Base-by-base conservation (phyloP, 2,888 invertebrate species). In the Ormyrus labotus region DNA sequence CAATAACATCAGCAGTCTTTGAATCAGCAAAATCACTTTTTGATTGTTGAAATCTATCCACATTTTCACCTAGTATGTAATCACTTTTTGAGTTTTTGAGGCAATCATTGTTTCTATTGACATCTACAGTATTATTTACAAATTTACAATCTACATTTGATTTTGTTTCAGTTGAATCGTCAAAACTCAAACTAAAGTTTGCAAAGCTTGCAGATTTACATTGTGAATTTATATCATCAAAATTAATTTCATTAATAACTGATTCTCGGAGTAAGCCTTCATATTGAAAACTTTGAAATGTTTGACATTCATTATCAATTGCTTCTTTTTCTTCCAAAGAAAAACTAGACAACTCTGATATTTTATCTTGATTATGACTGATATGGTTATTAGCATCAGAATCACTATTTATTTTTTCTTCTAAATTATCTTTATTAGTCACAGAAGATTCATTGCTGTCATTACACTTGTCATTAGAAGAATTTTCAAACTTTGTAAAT, bases 151-250 rank as follows among this genome's bases (percentile, higher is more conserved):
- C 82, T 82, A 83, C 5, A 80, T 83, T 83, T 78, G 81, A 81
- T 81, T 83, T 78, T 48, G 83, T 79, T 53, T 80, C 70, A 19
- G 60, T 68, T 6, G 63, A 55, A 67, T 79, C 78, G 45, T 76
- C 70, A 74, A 76, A 76, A 63, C 84, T 83, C 11, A 85, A 84
- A 65, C 83, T 83, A 65, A 85, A 87, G 72, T 82, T 78, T 65
- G 81, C 82, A 69, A 85, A 84, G 74, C 79, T 83, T 55, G 83
- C 60, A 13, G 65, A 78, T 58, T 84, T 84, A 64, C 34, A 61
- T 55, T 82, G 76, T 45, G 53, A 78, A 69, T 74, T 77, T 6
- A 71, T 51, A 47, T 82, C 60, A 64, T 70, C 47, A 63, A 65
- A 65, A 81, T 81, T 82, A 70, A 75, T 74, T 50, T 81, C 78